phyloP scores from a whole-genome alignment of 2,797 vertebrate genomes.

The Loriculus beryllinus region DNA sequence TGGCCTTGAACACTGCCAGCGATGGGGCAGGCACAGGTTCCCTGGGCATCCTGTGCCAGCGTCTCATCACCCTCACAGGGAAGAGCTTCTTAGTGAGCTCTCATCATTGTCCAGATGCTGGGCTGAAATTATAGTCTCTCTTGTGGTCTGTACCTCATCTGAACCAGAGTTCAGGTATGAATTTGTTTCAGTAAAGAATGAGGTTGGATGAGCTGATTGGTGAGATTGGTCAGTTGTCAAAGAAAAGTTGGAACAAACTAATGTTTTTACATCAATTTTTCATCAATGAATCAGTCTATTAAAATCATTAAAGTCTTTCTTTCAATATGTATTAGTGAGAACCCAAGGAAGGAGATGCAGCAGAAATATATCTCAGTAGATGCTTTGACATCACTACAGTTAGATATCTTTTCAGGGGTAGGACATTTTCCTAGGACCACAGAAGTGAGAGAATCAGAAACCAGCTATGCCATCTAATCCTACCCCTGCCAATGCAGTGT shows the following conservation, averaged over 20 bases:
- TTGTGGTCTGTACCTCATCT: neutral
- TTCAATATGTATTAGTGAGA: neutral
- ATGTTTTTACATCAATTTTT: neutral
- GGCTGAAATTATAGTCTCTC: neutral
- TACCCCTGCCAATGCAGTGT: accelerated
- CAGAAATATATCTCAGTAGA: neutral
- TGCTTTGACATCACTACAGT: neutral
- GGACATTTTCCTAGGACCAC: neutral
- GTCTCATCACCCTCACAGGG: neutral
- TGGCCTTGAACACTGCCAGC: neutral
- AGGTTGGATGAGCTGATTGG: neutral
- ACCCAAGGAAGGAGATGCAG: neutral
- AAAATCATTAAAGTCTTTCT: neutral
- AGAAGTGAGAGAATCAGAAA: neutral
- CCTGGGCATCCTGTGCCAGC: neutral
- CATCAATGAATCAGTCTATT: neutral
- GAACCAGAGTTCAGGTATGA: neutral
- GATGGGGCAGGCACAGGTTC: neutral
- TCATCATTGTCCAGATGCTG: neutral
- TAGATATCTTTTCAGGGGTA: neutral
- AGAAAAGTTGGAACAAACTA: neutral
- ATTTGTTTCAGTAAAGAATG: neutral
- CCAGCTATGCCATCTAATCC: neutral
- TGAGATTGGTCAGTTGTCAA: neutral
- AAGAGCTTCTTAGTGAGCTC: neutral